These are phyloP conservation scores for Neria commutata DNA, from an alignment of 2,888 invertebrate species.

Conservation along the genomic window DNA sequence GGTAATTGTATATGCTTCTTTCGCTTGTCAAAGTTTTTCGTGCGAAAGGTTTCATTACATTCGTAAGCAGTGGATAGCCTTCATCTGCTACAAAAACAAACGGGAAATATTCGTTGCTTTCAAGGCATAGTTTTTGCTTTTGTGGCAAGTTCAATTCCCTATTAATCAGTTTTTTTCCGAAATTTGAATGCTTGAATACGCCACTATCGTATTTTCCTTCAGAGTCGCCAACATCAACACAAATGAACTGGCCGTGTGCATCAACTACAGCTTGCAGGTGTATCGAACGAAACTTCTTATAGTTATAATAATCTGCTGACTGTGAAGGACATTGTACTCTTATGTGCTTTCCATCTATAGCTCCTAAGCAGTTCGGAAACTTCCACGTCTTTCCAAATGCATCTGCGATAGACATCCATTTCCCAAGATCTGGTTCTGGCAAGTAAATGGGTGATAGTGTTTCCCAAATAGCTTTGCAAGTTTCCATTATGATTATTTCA, in stretches of 20 bases:
- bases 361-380: conserved; percentile 15
- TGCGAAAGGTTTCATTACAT: conserved; percentile 18
- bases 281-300: conserved; percentile 2
- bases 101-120: conserved; percentile 17
- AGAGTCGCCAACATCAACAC: conserved; percentile 19
- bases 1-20: conserved; percentile 6
- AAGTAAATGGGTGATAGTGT: conserved; percentile 17
- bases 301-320: background rate
- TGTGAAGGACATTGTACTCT: conserved; percentile 15
- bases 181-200: conserved; percentile 20
- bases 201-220: conserved; percentile 21
- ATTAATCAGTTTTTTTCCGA: conserved; percentile 12
- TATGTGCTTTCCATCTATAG: conserved; percentile 15
- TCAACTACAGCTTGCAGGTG: conserved; percentile 14
- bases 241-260: conserved; percentile 23
- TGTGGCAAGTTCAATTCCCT: conserved; percentile 14
- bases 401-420: conserved; percentile 8
- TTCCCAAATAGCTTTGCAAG: conserved; percentile 20
- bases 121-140: conserved; percentile 12
- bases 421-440: conserved; percentile 18
- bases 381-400: conserved; percentile 1
- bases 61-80: conserved; percentile 18
- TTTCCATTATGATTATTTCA: conserved; percentile 17
- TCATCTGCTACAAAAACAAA: conserved; percentile 20
- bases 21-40: conserved; percentile 21